Conservation (phyloP, 2,113 vertebrate genomes). For the Corythaeola cristata region DNA sequence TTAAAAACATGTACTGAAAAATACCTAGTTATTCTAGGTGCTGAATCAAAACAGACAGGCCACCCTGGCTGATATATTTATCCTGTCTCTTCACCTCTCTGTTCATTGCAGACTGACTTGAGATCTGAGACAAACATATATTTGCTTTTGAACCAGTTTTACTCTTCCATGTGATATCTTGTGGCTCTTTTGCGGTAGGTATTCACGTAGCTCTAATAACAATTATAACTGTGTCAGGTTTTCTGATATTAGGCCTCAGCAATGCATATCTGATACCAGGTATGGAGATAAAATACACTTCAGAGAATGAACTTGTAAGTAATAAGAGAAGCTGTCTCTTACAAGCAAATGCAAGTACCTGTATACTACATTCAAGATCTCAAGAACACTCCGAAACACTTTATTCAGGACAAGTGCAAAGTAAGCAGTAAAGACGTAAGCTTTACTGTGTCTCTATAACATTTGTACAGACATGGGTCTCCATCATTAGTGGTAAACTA, state of each 20-base stretch:
- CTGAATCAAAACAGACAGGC: neutral
- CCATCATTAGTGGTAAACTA: neutral
- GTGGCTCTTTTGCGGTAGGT: neutral
- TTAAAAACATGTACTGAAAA: neutral
- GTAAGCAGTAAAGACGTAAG: neutral
- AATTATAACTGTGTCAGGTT: neutral
- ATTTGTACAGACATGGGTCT: neutral
- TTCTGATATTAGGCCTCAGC: neutral
- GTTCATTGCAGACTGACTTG: neutral
- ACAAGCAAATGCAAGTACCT: neutral
- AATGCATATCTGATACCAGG: neutral
- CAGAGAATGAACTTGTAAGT: neutral
- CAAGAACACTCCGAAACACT: neutral
- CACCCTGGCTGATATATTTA: neutral
- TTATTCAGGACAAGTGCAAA: neutral
- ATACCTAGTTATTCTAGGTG: neutral
- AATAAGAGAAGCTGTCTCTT: neutral
- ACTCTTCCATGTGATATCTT: neutral
- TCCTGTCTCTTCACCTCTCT: neutral
- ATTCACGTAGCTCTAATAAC: neutral
- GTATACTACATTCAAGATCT: neutral
- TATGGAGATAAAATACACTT: neutral
- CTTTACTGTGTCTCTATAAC: neutral
- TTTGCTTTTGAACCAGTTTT: neutral
- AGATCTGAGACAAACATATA: neutral